phyloP scores from a whole-genome alignment of 2,113 vertebrate species.

The Choloepus hoffmanni region DNA sequence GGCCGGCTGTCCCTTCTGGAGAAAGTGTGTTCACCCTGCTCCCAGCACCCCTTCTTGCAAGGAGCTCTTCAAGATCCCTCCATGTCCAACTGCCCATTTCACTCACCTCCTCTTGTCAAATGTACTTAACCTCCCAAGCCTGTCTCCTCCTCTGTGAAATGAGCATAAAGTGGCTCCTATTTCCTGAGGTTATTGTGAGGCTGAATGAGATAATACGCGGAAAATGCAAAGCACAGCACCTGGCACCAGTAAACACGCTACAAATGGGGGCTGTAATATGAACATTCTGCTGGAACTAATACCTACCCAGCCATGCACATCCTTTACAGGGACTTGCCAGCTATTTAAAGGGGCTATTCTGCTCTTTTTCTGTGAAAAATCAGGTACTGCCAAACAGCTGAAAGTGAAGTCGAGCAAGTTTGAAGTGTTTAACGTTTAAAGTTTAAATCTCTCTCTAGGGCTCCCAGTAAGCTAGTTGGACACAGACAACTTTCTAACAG shows the following conservation, averaged over 20 bases:
- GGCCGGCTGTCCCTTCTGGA: accelerated
- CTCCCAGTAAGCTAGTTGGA: background rate
- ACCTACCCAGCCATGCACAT: background rate
- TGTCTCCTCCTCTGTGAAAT: background rate
- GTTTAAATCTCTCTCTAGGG: background rate
- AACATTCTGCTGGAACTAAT: background rate
- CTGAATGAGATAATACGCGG: background rate
- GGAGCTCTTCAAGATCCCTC: background rate
- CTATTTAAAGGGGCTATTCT: background rate
- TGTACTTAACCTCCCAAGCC: background rate
- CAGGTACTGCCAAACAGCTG: background rate
- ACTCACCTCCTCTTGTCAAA: background rate
- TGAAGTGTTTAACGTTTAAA: background rate
- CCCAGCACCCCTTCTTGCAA: background rate
- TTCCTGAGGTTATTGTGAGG: background rate
- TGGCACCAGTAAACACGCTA: accelerated
- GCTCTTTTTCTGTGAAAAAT: background rate
- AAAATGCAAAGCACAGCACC: background rate
- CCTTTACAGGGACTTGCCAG: background rate
- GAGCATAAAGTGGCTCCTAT: background rate
- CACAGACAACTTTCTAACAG: background rate
- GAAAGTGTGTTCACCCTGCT: background rate
- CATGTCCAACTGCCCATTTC: background rate
- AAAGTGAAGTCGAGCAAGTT: background rate
- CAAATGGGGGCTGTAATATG: background rate